phyloP scores from a whole-genome alignment of 2,888 invertebrate species.

The Helleia helle region DNA sequence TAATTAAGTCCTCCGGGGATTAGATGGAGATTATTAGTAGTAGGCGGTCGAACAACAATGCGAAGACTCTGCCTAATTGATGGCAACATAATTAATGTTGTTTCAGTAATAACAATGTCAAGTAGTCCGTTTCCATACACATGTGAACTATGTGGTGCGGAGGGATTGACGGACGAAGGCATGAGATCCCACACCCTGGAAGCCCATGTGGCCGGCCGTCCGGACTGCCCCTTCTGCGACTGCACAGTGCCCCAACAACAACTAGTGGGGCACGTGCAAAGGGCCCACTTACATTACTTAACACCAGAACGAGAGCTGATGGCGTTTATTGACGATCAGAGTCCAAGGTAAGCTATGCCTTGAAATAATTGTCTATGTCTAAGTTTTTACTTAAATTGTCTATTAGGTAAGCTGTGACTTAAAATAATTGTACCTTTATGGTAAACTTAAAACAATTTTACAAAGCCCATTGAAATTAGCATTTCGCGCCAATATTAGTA shows the following conservation, averaged over 20 bases:
- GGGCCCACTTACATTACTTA: conserved; percentile 87
- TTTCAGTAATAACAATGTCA: conserved; percentile 37
- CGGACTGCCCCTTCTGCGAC: conserved; percentile 88
- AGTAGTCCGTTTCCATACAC: conserved; percentile 68
- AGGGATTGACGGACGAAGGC: conserved; percentile 84
- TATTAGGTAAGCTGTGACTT: no score
- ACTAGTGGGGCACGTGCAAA: conserved; percentile 85
- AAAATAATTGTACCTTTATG: no score
- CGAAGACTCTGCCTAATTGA: background rate
- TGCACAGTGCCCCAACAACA: conserved; percentile 82
- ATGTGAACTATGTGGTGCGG: conserved; percentile 90
- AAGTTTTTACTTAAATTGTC: no score
- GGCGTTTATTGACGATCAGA: conserved; percentile 85
- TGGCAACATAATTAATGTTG: background rate
- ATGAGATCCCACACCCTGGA: conserved; percentile 85
- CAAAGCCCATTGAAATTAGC: no score
- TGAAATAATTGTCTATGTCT: no score
- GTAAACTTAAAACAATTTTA: no score
- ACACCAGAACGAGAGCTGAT: conserved; percentile 85
- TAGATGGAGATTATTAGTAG: no score
- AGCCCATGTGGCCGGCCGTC: conserved; percentile 84
- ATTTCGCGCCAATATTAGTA: background rate
- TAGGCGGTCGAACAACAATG: no score
- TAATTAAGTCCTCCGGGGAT: no score
- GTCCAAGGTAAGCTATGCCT: conserved; percentile 71